Percentiles rank a stretch among this genome's conserved stretches.
phyloP scores from a whole-genome alignment of 1,140 invertebrate genomes.

The Sitobion miscanthi region DNA sequence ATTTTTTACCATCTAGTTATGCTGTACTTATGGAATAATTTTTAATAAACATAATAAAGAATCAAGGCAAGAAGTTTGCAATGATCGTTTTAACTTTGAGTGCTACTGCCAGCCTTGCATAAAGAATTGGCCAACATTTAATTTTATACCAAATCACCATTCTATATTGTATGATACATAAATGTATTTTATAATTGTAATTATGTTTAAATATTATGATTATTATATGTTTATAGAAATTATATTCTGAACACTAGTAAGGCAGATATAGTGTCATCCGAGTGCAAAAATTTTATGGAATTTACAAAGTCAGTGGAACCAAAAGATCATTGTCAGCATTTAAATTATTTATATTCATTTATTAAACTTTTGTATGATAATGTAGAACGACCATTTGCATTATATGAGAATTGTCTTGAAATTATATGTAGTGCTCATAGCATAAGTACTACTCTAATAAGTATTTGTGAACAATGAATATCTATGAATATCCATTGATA shows the following conservation, averaged over 20 bases:
- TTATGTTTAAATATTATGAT: background rate
- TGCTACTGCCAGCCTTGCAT: background rate
- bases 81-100: background rate
- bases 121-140: background rate
- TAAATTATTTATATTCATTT: constrained; percentile 2
- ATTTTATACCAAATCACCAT: background rate
- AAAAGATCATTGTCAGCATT: background rate
- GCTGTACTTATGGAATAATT: background rate
- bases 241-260: background rate
- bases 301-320: background rate
- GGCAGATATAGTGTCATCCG: background rate
- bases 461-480: too few relatives aligned
- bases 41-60: background rate
- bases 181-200: background rate
- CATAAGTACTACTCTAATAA: background rate
- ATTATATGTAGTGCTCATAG: background rate
- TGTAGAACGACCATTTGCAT: background rate
- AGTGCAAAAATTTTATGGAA: background rate
- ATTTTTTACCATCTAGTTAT: background rate
- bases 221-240: background rate
- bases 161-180: background rate
- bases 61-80: background rate
- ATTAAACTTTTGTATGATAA: background rate
- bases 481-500: background rate
- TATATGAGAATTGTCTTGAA: background rate